A percentile compares a stretch with the other conserved stretches of the same genome.
phyloP scores from a whole-genome alignment of 2,113 vertebrate species.

The Electrona antarctica region DNA sequence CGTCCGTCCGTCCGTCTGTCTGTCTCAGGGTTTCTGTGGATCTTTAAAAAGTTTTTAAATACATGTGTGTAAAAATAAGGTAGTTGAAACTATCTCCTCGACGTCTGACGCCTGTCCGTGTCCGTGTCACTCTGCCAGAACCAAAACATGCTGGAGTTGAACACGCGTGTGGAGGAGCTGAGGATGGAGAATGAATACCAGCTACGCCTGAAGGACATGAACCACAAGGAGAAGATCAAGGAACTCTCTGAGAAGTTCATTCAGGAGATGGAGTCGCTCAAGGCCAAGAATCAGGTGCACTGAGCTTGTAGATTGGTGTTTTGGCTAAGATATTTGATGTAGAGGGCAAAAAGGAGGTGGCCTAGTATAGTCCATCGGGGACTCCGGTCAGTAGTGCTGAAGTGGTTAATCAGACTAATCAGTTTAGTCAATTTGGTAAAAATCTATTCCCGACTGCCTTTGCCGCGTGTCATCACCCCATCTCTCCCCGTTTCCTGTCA shows the following conservation, averaged over 20 bases:
- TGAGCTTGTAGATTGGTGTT: not conserved
- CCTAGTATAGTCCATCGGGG: too few relatives aligned
- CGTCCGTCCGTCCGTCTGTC: constrained; percentile 18
- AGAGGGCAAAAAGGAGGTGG: too few relatives aligned
- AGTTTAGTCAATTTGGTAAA: too few relatives aligned
- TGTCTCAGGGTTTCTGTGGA: not conserved
- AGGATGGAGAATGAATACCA: constrained; percentile 92
- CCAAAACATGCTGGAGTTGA: constrained; percentile 86
- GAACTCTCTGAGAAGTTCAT: constrained; percentile 86
- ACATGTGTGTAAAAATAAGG: too few relatives aligned
- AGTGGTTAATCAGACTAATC: not conserved
- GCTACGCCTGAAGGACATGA: constrained; percentile 89
- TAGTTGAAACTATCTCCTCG: too few relatives aligned
- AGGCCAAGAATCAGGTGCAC: constrained; percentile 85
- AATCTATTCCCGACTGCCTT: too few relatives aligned
- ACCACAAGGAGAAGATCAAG: constrained; percentile 88
- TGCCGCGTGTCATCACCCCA: too few relatives aligned
- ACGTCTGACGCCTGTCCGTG: not conserved
- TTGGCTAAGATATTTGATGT: too few relatives aligned
- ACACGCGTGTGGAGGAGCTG: constrained; percentile 85
- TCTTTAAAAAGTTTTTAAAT: too few relatives aligned
- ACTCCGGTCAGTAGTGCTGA: not conserved
- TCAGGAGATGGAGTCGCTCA: constrained; percentile 84
- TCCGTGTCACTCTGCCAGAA: constrained; percentile 72
- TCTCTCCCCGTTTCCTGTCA: too few relatives aligned